Evolutionary conservation across 2,888 invertebrate genomes (phyloP).

Genomic region (Ypsolopha scabrella): DNA sequence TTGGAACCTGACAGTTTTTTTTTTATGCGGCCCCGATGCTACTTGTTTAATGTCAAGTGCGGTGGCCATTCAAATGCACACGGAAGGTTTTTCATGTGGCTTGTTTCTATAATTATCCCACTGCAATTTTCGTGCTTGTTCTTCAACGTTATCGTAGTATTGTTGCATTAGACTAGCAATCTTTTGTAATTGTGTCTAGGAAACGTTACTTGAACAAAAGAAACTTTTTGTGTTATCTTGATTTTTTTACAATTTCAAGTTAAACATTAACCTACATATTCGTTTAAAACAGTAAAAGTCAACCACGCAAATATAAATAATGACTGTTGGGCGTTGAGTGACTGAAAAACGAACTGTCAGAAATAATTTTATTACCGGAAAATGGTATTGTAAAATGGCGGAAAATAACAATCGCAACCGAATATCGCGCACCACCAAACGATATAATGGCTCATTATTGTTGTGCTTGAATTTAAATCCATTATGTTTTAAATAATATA

Average conservation of each 20-base stretch:
- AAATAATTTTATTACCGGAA: too few relatives aligned
- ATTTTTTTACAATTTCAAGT: neutral
- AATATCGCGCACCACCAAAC: too few relatives aligned
- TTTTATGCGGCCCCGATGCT: neutral
- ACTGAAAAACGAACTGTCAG: too few relatives aligned
- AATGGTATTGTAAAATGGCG: too few relatives aligned
- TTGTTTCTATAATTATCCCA: neutral
- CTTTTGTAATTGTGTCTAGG: neutral
- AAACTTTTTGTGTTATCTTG: neutral
- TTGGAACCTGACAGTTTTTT: conserved; percentile 2
- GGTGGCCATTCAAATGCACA: neutral
- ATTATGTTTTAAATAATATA: too few relatives aligned
- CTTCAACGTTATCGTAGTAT: neutral
- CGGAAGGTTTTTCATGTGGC: neutral
- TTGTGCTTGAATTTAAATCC: too few relatives aligned
- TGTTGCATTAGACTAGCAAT: neutral
- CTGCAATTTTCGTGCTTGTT: neutral
- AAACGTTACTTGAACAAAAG: neutral
- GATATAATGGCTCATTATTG: too few relatives aligned
- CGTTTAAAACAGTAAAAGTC: too few relatives aligned
- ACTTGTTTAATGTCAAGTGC: conserved; percentile 4
- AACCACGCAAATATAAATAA: too few relatives aligned
- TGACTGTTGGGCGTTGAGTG: too few relatives aligned
- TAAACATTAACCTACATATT: too few relatives aligned
- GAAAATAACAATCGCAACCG: too few relatives aligned